Evolutionary conservation across 2,797 vertebrate genomes (phyloP), one percentile per base, ranked within the genome.

Genomic region (Gastrophryne carolinensis): DNA sequence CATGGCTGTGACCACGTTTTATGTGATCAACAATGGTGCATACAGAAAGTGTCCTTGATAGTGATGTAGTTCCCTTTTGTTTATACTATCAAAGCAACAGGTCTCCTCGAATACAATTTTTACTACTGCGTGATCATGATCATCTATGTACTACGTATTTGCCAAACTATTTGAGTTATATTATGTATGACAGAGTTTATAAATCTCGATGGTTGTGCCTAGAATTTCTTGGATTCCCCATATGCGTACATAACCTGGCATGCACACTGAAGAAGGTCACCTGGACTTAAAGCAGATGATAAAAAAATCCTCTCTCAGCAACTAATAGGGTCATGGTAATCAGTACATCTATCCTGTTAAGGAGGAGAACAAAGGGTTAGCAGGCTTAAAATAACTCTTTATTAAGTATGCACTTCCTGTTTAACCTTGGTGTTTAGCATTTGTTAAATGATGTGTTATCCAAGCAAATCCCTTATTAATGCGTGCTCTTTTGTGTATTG

Each of bases 321-420:
- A 24, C 58, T 69, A 78, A 69, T 75, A 53, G 75, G 69, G 82
- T 82, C 75, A 56, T 3, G 10, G 69, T 79, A 80, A 80, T 75
- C 58, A 74, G 49, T 58, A 8, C 54, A 39, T 64, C 81, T 75
- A 80, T 79, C 78, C 79, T 26, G 8, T 75, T 82, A 81, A 76
- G 79, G 62, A 74, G 78, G 44, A 21, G 71, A 71, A 54, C 64
- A 1, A 60, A 63, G 72, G 21, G 53, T 50, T 27, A 26, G 44
- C 41, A 44, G 35, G 77, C 64, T 73, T 71, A 73, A 70, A 79
- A 66, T 77, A 75, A 64, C 78, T 23, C 1, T 58, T 52, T 6
- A 19, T 70, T 29, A 5, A 73, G 49, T 37, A 47, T 73, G n/a
- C 4, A 2, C 12, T 53, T 47, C 44, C 13, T 64, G 52, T 60